phyloP scores from a whole-genome alignment of 2,888 invertebrate genomes.

The Gibbula magus region DNA sequence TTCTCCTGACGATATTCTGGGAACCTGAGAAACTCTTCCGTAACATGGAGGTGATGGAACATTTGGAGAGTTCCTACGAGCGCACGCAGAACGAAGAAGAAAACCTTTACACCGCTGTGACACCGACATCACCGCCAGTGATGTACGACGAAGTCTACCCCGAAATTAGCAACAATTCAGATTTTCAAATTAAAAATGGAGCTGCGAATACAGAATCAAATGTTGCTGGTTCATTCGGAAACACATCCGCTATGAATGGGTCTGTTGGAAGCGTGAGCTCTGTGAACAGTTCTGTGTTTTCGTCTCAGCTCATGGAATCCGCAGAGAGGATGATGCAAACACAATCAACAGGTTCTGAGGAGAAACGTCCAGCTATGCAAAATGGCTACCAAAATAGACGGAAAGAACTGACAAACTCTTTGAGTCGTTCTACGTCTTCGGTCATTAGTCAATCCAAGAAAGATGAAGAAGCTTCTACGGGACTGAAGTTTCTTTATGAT shows the following conservation, averaged over 20 bases:
- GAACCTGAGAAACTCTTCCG: neutral
- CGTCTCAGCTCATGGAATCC: constrained; percentile 9
- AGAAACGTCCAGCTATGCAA: neutral
- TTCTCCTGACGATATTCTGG: neutral
- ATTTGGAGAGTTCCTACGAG: neutral
- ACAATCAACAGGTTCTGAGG: neutral
- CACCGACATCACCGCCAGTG: neutral
- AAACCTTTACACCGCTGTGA: neutral
- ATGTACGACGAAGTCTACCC: neutral
- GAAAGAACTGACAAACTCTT: too few species aligned
- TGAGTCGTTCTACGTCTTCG: too few species aligned
- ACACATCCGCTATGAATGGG: neutral
- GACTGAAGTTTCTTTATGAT: constrained; percentile 4
- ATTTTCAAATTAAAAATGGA: neutral
- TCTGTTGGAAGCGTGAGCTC: neutral
- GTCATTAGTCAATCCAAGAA: neutral
- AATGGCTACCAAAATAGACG: too few species aligned
- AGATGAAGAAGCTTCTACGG: neutral
- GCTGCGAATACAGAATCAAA: neutral
- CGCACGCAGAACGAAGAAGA: neutral
- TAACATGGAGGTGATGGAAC: neutral
- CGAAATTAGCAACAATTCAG: neutral
- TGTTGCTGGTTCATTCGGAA: neutral
- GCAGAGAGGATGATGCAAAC: constrained; percentile 4
- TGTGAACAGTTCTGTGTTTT: neutral